Conservation (phyloP, 2,113 vertebrate genomes). For the Archocentrus centrarchus region DNA sequence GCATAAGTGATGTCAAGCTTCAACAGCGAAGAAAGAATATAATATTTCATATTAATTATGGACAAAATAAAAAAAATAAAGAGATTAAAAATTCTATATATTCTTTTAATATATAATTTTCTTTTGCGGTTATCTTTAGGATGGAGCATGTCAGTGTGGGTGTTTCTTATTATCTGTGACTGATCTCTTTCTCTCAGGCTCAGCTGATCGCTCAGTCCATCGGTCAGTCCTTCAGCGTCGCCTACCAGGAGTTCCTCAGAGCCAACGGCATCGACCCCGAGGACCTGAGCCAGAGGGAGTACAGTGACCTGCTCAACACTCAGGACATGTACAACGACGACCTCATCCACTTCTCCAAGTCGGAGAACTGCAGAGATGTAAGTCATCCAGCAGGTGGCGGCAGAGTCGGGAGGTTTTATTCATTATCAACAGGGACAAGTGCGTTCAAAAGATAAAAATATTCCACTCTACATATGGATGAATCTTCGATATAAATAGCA, state of each 20-base stretch:
- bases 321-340: constrained; percentile 99
- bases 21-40: neutral
- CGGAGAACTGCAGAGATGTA: constrained; percentile 98
- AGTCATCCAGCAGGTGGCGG: constrained; percentile 66
- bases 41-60: neutral
- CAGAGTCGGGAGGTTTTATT: neutral
- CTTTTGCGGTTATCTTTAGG: neutral
- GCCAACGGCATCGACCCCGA: constrained; percentile 98
- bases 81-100: neutral
- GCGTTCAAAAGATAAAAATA: neutral
- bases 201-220: constrained; percentile 98
- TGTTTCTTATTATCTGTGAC: neutral
- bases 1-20: neutral
- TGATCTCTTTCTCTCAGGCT: constrained; percentile 78
- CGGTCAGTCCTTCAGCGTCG: constrained; percentile 96
- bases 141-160: neutral
- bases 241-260: constrained; percentile 97
- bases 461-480: constrained; percentile 5
- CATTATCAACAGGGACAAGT: neutral
- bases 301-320: constrained; percentile 97
- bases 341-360: constrained; percentile 99
- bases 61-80: neutral
- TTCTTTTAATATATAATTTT: neutral
- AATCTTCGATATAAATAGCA: constrained; percentile 3
- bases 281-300: constrained; percentile 97